Evolutionary conservation across 1,140 invertebrate genomes (phyloP), one percentile per base, ranked within the genome.

Genomic region (Rhizoglyphus robini): DNA sequence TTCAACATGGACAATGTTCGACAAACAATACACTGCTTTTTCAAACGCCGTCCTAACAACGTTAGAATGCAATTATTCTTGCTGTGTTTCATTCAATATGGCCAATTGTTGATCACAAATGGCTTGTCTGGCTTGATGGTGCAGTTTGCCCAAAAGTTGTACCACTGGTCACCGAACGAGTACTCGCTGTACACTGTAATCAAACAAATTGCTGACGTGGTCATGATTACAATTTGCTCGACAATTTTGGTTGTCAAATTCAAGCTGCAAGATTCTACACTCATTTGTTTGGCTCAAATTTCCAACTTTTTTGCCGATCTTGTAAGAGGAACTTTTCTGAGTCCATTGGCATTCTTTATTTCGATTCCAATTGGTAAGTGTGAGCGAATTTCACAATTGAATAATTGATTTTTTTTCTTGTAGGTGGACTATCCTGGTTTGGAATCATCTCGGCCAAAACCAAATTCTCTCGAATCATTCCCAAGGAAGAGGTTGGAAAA

Each of bases 1-100:
- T 54, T 54, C 51, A 20, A 54, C 31, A 54, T 54, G 8, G 51
- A 54, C 23, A 54, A 54, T 23, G 51, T 32, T 32, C 51, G 51
- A 27, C 8, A 54, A 54, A 54, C 51, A 54, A 11, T 54, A 23
- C 8, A 8, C 8, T 25, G 23, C 23, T 54, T 54, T 20, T 54
- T 54, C 20, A 8, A 23, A 27, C 23, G 8, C 8, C 51, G 51
- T 8, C 51, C 51, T 11, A 5, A 54, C 23, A 25, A 54, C 20
- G 51, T 54, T 8, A 8, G 51, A 54, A 11, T 54, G 15, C 51
- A 54, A 32, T 11, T 54, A 8, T 54, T 54, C 8, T 32, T 54
- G 15, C 20, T 54, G 15, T 54, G 8, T 32, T 54, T 20, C 8
- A 32, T 54, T 8, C 51, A 54, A 54, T 54, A 11, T 23, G 23